Evolutionary conservation across 2,888 invertebrate genomes (phyloP), one percentile per base, ranked within the genome.

Genomic region (Dryomyza anilis): DNA sequence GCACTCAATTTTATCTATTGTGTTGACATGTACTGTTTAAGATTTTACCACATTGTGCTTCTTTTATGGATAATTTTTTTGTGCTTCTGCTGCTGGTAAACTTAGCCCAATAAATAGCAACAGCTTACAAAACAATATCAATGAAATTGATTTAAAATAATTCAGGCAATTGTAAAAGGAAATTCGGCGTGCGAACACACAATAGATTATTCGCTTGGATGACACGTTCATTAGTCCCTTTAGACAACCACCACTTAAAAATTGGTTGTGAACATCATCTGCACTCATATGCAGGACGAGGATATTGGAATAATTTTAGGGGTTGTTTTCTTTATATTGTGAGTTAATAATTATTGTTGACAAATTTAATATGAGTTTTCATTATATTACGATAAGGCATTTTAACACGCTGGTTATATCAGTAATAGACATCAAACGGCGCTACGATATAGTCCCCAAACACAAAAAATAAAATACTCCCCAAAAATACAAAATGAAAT

Each of bases 1-100:
- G 69, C 62, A 53, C 69, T 69, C 70, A 73, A 74, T 74, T 70
- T 68, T 67, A 67, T 69, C 72, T 73, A 74, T 76, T 76, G 76
- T 76, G 74, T 72, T 76, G 74, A 67, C 76, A 76, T 77, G 76
- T 74, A 74, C 68, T 68, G 56, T 68, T 71, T 43, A 48, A 46
- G 39, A 55, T 55, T 60, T 63, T 55, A 56, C 66, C 55, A 59
- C 66, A 59, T 60, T 55, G 45, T 19, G 46, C 59, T 57, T 23
- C 46, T 56, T 46, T 48, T 27, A 62, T 58, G 62, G 57, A 64
- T 55, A 61, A 63, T 57, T 52, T 52, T 30, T 58, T 29, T 33
- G 27, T 60, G 21, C 27, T n/a, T 29, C n/a, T 46, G 46, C 25
- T 30, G n/a, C n/a, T 23, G 48, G 55, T 48, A 50, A 39, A 29